Base-by-base conservation (phyloP, 2,113 vertebrate species). In the Himantopus leucocephalus region DNA sequence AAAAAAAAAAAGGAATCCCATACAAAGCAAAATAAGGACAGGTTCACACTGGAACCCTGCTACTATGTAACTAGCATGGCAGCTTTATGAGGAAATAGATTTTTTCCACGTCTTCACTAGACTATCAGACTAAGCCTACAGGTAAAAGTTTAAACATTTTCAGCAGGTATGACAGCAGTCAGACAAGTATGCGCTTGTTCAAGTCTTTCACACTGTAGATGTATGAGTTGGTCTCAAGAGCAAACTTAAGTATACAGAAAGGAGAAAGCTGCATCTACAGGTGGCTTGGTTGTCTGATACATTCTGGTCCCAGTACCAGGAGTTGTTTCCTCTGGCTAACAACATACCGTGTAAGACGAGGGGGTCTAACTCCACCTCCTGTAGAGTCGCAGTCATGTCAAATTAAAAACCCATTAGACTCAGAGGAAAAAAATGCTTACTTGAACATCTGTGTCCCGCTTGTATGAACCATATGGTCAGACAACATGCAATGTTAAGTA, bases 321-420 rank as follows among this genome's bases (percentile, higher is more conserved):
- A 48, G 17, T 8, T 68, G 21, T 13, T 81, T 86, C 53, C 64
- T 43, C 53, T 58, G 35, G 43, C 66, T 92, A 90, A 90, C 21
- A 73, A 27, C 39, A 60, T 6, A 60, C 30, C 63, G 10, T 15
- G 34, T 27, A 75, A 78, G 62, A 66, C 13, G 20, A 89, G 32
- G 30, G 22, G 9, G 12, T 70, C 64, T 82, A 94, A 91, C 37
- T 89, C 66, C 22, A 92, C 8, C 66, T 91, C 48, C 86, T 82
- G n/a, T 64, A 70, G 91, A 76, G 66, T 8, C 39, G 0, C 39
- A 95, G 58, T 76, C 77, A 82, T 35, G 45, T 47, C 70, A 90
- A 85, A 97, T 95, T 95, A 96, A 97, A 95, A 96, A 41, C 34
- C 29, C 53, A 73, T 86, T 72, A 91, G 53, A 82, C 10, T 45